A percentile compares a stretch with the other conserved stretches of the same genome.
Evolutionary conservation across 2,113 vertebrate species (phyloP).

Genomic region (Phaethon lepturus): DNA sequence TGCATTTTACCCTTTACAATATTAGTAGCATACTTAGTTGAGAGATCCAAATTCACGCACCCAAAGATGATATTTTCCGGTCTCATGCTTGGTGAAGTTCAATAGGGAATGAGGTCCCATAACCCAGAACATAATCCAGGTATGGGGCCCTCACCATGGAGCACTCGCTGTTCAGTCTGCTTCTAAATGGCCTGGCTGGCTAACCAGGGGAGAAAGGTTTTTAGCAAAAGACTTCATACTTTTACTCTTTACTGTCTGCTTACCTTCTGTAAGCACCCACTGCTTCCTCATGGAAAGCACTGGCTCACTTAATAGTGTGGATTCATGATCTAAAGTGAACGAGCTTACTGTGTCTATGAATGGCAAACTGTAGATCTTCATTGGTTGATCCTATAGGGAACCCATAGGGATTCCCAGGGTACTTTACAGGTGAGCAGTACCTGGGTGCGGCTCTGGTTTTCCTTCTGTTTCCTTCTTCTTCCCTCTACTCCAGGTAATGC

Average conservation of each 20-base stretch:
- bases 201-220: background rate
- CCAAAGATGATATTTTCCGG: background rate
- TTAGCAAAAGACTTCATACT: background rate
- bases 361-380: background rate
- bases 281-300: background rate
- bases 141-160: background rate
- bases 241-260: background rate
- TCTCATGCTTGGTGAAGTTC: background rate
- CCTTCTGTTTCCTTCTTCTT: background rate
- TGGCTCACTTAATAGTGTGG: background rate
- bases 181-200: background rate
- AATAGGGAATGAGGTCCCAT: background rate
- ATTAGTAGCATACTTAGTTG: background rate
- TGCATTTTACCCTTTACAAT: background rate
- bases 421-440: background rate
- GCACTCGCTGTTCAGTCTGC: background rate
- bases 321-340: background rate
- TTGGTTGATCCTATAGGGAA: background rate
- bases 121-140: background rate
- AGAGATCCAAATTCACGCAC: background rate
- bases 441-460: background rate
- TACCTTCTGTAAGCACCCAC: background rate
- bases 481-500: background rate
- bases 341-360: background rate
- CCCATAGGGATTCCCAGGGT: background rate